A percentile compares a stretch with the other conserved stretches of the same genome.
Conservation (phyloP, 2,797 vertebrate genomes). For the Heliangelus exortis region DNA sequence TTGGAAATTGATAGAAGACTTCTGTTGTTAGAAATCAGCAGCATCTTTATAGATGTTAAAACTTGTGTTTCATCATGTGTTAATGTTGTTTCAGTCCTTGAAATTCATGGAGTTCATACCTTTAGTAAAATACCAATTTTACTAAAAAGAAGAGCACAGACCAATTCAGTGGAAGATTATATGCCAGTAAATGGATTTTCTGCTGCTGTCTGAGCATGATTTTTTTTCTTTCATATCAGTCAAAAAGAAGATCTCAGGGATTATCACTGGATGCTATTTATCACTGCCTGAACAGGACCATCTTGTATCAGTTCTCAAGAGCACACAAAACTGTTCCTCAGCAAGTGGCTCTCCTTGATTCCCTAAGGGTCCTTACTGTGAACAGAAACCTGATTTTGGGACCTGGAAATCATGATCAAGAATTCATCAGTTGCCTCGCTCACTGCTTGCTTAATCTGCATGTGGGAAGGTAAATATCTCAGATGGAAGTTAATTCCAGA, state of each 20-base stretch:
- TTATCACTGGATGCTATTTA: constrained; percentile 94
- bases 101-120: neutral
- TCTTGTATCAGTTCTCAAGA: constrained; percentile 96
- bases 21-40: neutral
- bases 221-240: constrained; percentile 77
- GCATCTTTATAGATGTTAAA: neutral
- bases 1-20: neutral
- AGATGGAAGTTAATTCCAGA: neutral
- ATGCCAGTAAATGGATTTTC: neutral
- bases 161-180: neutral
- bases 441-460: constrained; percentile 97
- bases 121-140: neutral
- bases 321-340: constrained; percentile 97
- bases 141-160: neutral
- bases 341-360: constrained; percentile 95
- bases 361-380: constrained; percentile 92
- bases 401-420: constrained; percentile 97
- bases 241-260: constrained; percentile 95
- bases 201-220: neutral
- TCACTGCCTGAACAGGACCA: constrained; percentile 96
- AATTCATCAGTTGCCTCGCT: constrained; percentile 96
- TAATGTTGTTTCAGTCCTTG: neutral
- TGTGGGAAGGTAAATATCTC: constrained; percentile 86
- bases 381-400: constrained; percentile 96
- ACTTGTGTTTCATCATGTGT: neutral